phyloP scores from a whole-genome alignment of 2,797 vertebrate genomes.

The Etheostoma nigrum region DNA sequence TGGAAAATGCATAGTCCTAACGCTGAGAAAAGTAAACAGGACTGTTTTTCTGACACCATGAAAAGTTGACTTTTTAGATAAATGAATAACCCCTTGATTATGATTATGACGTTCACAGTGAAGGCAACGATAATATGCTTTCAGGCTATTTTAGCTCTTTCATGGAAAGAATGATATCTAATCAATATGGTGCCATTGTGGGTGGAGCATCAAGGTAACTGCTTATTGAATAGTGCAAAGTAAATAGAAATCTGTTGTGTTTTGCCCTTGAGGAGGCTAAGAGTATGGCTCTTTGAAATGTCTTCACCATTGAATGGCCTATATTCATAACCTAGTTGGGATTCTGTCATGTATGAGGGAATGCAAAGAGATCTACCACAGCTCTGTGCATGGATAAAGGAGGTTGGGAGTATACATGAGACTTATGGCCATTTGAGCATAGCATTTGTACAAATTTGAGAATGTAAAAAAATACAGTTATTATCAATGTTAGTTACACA shows the following conservation, averaged over 20 bases:
- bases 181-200: slow-evolving; percentile 11
- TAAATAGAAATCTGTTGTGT: slow-evolving; percentile 2
- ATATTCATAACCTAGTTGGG: neutral
- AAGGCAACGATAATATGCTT: too few relatives aligned
- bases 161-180: neutral
- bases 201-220: slow-evolving; percentile 20
- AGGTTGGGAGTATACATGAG: neutral
- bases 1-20: too few relatives aligned
- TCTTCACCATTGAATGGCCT: neutral
- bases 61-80: too few relatives aligned
- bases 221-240: neutral
- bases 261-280: neutral
- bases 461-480: slow-evolving; percentile 34
- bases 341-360: neutral
- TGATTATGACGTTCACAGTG: too few relatives aligned
- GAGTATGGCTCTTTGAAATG: neutral
- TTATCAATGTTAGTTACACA: slow-evolving; percentile 16
- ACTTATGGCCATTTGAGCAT: slow-evolving; percentile 10
- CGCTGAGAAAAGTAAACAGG: too few relatives aligned
- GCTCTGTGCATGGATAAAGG: slow-evolving; percentile 3
- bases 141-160: too few relatives aligned
- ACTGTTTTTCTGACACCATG: too few relatives aligned
- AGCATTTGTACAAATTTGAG: slow-evolving; percentile 5
- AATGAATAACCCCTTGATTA: too few relatives aligned
- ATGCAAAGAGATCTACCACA: neutral